These are phyloP conservation scores for Xestia xanthographa DNA, from an alignment of 2,888 invertebrate species.

Conservation along the genomic window DNA sequence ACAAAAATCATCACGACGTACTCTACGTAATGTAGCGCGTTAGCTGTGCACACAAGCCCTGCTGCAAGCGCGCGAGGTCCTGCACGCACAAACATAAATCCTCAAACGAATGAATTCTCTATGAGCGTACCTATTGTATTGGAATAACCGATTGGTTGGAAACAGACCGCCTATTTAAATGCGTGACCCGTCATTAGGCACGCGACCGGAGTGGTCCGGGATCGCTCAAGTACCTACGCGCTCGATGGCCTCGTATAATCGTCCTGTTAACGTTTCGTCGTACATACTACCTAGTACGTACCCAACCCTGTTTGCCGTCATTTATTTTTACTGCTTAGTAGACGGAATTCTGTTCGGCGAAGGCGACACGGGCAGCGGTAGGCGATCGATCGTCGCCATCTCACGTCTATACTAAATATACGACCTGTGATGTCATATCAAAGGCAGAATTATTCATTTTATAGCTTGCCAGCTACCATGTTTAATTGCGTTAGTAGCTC, in stretches of 20 bases:
- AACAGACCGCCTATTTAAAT: slow-evolving; percentile 87
- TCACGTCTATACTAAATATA: slow-evolving; percentile 43
- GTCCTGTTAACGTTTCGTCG: slow-evolving; percentile 85
- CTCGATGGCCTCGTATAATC: slow-evolving; percentile 86
- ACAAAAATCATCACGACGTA: slow-evolving; percentile 72
- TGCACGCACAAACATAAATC: slow-evolving; percentile 63
- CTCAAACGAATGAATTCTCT: slow-evolving; percentile 76
- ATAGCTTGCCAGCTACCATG: slow-evolving; percentile 31
- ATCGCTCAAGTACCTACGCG: slow-evolving; percentile 76
- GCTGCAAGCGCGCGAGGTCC: slow-evolving; percentile 6
- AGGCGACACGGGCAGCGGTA: slow-evolving; percentile 51
- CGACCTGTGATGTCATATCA: slow-evolving; percentile 49
- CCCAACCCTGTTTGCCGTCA: slow-evolving; percentile 76
- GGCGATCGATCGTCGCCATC: slow-evolving; percentile 60
- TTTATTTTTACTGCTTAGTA: slow-evolving; percentile 82
- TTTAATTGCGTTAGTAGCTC: slow-evolving; percentile 59
- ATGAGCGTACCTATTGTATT: slow-evolving; percentile 75
- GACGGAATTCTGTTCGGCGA: slow-evolving; percentile 71
- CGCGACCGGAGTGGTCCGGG: slow-evolving; percentile 75
- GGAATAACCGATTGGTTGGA: slow-evolving; percentile 79
- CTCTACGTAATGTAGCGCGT: slow-evolving; percentile 48
- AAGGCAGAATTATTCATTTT: slow-evolving; percentile 49
- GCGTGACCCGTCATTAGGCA: slow-evolving; percentile 88
- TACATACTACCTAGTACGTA: slow-evolving; percentile 65
- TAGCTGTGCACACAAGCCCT: slow-evolving; percentile 34